Evolutionary conservation across 2,113 vertebrate species (phyloP).

Genomic region (Ochotona princeps): DNA sequence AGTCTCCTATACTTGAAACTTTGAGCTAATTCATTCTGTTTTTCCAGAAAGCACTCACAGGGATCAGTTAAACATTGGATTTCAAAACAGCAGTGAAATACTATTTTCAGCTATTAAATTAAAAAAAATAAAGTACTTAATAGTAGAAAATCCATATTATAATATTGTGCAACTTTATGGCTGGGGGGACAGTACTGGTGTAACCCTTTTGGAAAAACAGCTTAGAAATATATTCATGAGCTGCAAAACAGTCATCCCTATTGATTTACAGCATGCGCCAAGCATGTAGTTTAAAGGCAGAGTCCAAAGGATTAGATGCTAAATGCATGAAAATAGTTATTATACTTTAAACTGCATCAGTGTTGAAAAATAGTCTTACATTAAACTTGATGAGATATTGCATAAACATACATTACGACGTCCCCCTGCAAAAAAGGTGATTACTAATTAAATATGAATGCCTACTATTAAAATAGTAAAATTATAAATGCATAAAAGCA

Average conservation of each 20-base stretch:
- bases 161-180: background rate
- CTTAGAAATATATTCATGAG: slow-evolving; percentile 14
- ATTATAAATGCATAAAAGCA: background rate
- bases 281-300: background rate
- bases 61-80: background rate
- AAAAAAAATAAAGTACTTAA: slow-evolving; percentile 13
- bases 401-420: background rate
- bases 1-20: slow-evolving; percentile 5
- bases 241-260: slow-evolving; percentile 4
- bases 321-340: background rate
- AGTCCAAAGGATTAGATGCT: slow-evolving; percentile 31
- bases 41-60: slow-evolving; percentile 29
- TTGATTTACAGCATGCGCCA: slow-evolving; percentile 35
- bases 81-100: slow-evolving; percentile 22
- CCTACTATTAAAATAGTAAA: background rate
- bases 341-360: slow-evolving; percentile 34
- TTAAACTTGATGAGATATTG: background rate
- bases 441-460: slow-evolving; percentile 2
- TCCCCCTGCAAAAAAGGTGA: slow-evolving; percentile 1
- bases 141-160: background rate
- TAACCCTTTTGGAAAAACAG: slow-evolving; percentile 51
- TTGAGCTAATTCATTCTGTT: background rate
- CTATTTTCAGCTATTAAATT: slow-evolving; percentile 45
- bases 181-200: background rate
- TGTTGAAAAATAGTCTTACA: slow-evolving; percentile 27